phyloP scores from a whole-genome alignment of 2,888 invertebrate genomes.

The Morpho achilles region DNA sequence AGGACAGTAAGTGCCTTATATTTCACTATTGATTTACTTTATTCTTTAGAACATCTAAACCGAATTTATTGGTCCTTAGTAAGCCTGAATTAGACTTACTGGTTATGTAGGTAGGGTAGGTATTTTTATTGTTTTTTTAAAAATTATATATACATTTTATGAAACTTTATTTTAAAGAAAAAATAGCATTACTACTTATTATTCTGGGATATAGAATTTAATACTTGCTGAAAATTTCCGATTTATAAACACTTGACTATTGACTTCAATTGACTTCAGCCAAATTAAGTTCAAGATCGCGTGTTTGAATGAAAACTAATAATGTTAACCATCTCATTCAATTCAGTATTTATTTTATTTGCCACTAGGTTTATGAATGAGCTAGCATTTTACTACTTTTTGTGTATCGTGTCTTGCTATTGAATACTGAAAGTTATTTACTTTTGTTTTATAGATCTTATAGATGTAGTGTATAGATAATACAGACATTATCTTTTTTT shows the following conservation, averaged over 20 bases:
- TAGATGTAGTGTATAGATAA: no score
- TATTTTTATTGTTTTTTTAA: no score
- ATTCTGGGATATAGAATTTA: no score
- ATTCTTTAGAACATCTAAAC: no score
- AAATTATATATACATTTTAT: no score
- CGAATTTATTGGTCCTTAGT: no score
- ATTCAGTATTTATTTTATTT: conserved; percentile 4
- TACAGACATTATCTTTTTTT: no score
- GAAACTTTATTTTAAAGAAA: no score
- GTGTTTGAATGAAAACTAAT: conserved; percentile 3
- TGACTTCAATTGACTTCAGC: not conserved
- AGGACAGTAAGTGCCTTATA: conserved; percentile 55
- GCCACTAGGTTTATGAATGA: not conserved
- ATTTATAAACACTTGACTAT: not conserved
- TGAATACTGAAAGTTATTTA: not conserved
- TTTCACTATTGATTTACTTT: not conserved
- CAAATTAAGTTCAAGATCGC: conserved; percentile 14
- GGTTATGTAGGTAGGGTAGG: no score
- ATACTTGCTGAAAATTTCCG: no score
- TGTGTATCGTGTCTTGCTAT: not conserved
- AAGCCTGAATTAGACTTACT: no score
- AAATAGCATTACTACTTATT: no score
- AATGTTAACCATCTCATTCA: conserved; percentile 1
- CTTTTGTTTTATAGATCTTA: not conserved
- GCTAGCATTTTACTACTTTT: not conserved